A percentile compares a stretch with the other conserved stretches of the same genome.
phyloP scores from a whole-genome alignment of 1,140 invertebrate genomes.

The Apolygus lucorum region DNA sequence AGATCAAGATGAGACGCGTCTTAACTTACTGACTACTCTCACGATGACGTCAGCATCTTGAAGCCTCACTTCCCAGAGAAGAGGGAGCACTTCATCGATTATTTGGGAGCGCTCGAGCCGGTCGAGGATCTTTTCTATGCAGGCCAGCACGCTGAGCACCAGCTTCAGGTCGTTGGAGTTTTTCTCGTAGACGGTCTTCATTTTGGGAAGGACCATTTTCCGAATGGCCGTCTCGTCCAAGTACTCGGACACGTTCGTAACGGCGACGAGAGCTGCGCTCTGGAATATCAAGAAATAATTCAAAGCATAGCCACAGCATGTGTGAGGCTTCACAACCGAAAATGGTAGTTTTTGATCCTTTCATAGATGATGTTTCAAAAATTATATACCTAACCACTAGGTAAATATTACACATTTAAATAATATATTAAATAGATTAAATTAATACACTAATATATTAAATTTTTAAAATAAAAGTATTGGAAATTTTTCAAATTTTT shows the following conservation, averaged over 20 bases:
- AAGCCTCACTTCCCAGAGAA: conserved; percentile 77
- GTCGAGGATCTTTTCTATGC: conserved; percentile 68
- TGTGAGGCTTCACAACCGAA: not conserved
- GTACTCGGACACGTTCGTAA: conserved; percentile 75
- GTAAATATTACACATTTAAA: too few species aligned
- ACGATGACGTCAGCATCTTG: conserved; percentile 74
- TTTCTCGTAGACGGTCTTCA: conserved; percentile 79
- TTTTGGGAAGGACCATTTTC: conserved; percentile 74
- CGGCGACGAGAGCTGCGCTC: conserved; percentile 82
- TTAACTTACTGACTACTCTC: conserved; percentile 71
- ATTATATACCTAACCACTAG: too few species aligned
- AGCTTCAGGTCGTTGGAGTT: conserved; percentile 69
- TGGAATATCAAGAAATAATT: too few species aligned
- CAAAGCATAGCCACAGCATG: too few species aligned
- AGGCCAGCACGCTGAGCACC: conserved; percentile 63
- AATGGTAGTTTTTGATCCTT: not conserved
- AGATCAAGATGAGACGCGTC: too few species aligned
- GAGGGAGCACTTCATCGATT: conserved; percentile 82
- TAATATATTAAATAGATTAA: too few species aligned
- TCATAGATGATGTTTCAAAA: too few species aligned
- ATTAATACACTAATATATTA: too few species aligned
- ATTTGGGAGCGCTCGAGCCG: conserved; percentile 80
- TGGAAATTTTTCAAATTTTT: too few species aligned
- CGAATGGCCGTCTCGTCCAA: conserved; percentile 75
- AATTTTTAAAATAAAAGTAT: too few species aligned